Evolutionary conservation across 1,140 invertebrate genomes (phyloP), one percentile per base, ranked within the genome.

Genomic region (Papilio aristodemus): DNA sequence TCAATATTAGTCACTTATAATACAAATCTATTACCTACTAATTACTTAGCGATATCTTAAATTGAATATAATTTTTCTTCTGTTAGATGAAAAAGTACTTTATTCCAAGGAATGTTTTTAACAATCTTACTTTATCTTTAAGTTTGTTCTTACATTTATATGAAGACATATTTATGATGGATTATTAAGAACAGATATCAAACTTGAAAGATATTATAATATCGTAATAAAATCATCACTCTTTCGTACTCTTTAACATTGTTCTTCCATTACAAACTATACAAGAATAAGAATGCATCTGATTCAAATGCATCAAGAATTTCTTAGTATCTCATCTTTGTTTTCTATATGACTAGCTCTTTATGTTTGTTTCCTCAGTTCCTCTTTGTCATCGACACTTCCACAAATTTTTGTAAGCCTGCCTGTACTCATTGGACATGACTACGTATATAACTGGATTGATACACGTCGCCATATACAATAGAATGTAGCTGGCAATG

Each of bases 391-490:
- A 71, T 72, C 90, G 86, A 76, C 95, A 96, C 50, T 94, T 93
- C 13, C 97, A 81, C 36, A 97, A 89, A 75, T 95, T 95, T 88
- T 95, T 96, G 79, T 97, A 97, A 0, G 96, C 96, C 75, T 95
- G 94, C 54, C 96, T 89, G 78, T 97, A 97, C 72, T 97, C 96
- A 0, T 94, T 95, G 72, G 96, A 97, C 95, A 97, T 96, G 0
- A 96, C 94, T 5, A 97, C 96, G 79, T 97, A 97, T 67, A 97
- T 97, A 14, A 97, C 92, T 0, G 96, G 96, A 89, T 97, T 97
- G 58, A 97, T 95, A 79, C 96, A 97, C 4, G 95, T 95, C 0
- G 95, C 96, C 68, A 97, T 85, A 84, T 96, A 97, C 67, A 97
- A 95, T 0, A 96, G 90, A 22, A 97, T 91, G 72, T 97, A 97